Base-by-base conservation (phyloP, 2,888 invertebrate genomes). In the Drosophila macrospina region DNA sequence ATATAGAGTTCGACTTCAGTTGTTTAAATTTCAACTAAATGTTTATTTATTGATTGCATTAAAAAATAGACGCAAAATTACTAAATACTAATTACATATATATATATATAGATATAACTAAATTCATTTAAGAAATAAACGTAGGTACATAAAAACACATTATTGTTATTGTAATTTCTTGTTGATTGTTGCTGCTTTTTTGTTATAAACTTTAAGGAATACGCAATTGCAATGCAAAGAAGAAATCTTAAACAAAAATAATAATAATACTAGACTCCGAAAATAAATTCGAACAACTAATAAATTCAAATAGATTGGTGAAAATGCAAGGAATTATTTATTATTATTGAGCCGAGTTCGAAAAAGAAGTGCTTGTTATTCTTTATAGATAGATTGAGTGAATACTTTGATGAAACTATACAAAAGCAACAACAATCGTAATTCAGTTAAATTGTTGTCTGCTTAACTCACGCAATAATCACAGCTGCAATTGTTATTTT, bases 401-500 rank as follows among this genome's bases (percentile, higher is more conserved):
- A 74, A 74, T 60, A 63, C 60, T 70, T 56, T n/a, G 36, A 56
- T 48, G 32, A 56, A 62, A 54, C 20, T 20, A 20, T 20, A 11
- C 8, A 52, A 37, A 39, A 39, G 36, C 52, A 39, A 47, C 61
- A 67, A 73, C 59, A 41, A 77, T 62, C 68, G 45, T 55, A 61
- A 69, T 28, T 54, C 52, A 37, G 30, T 64, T 42, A 56, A 72
- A 69, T 73, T 68, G 65, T 69, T 73, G 59, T 60, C 51, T 41
- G 66, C 61, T 59, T 37, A 68, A 71, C 69, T 78, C 76, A 72
- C 62, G 65, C 76, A 69, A 69, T 66, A 85, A 82, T 82, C 82
- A 82, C 82, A 82, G 82, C 82, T 72, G 64, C 65, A 72, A 70
- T 79, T 72, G 56, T 69, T 74, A 66, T 65, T 68, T 63, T 78